A percentile compares a stretch with the other conserved stretches of the same genome.
Evolutionary conservation across 1,140 invertebrate species (phyloP).

Genomic region (Bicyclus anynana): DNA sequence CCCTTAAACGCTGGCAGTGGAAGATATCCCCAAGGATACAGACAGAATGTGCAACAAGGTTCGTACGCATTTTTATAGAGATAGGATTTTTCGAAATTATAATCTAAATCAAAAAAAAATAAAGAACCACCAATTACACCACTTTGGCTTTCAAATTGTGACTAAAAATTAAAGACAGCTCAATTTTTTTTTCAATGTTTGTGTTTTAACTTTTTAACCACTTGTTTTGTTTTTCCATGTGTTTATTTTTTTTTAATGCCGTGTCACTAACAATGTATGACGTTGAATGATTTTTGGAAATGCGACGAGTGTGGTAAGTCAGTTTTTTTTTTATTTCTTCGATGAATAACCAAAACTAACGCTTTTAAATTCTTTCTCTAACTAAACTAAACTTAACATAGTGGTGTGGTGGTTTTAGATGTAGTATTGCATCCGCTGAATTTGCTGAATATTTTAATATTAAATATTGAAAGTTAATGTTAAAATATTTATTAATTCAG

Average conservation of each 20-base stretch:
- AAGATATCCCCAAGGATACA: slow-evolving; percentile 64
- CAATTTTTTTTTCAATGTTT: slow-evolving; percentile 40
- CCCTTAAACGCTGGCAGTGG: slow-evolving; percentile 64
- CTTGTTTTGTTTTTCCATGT: slow-evolving; percentile 20
- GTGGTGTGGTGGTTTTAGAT: slow-evolving; percentile 69
- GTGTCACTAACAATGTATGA: slow-evolving; percentile 54
- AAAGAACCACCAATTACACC: slow-evolving; percentile 57
- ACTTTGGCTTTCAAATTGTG: slow-evolving; percentile 53
- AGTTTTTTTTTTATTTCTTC: slow-evolving; percentile 40
- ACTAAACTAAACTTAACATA: slow-evolving; percentile 36
- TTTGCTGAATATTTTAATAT: slow-evolving; percentile 30
- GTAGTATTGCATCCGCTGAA: slow-evolving; percentile 39
- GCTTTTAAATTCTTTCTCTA: slow-evolving; percentile 45
- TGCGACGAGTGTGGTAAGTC: slow-evolving; percentile 50
- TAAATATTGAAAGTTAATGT: slow-evolving; percentile 16
- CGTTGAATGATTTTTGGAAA: background rate
- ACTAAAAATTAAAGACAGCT: slow-evolving; percentile 68
- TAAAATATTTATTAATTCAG: slow-evolving; percentile 34
- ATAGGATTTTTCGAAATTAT: slow-evolving; percentile 60
- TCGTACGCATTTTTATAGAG: slow-evolving; percentile 64
- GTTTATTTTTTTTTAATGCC: slow-evolving; percentile 16
- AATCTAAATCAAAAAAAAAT: slow-evolving; percentile 8
- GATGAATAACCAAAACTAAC: slow-evolving; percentile 43
- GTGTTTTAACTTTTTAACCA: slow-evolving; percentile 16
- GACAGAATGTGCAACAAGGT: slow-evolving; percentile 75